Base-by-base conservation (phyloP, 2,888 invertebrate genomes). In the Clunio marinus region DNA sequence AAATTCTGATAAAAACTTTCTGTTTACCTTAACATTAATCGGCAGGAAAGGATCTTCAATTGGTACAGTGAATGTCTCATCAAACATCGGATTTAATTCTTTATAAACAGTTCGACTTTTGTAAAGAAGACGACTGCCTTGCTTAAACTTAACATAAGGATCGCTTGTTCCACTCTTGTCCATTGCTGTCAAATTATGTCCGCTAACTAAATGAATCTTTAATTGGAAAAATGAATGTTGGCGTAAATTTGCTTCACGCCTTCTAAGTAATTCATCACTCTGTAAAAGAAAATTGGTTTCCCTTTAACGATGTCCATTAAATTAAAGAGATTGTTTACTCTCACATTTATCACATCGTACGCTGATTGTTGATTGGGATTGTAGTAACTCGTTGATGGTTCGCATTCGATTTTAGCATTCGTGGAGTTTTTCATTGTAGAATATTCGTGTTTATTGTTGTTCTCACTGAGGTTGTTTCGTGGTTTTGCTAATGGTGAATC, bases 21-120 rank as follows among this genome's bases (percentile, higher is more conserved):
- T 57, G 27, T 20, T 78, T 76, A 89, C 96, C 86, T 95, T 94
- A 70, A 96, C 84, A 73, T 88, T 85, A 57, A 96, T 85, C 1
- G 91, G 88, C 74, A 86, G 85, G 74, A 93, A 93, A 0, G 94
- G 89, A 81, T 96, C 95, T 79, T 95, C 94, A 70, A 96, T 86
- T 57, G 93, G 92, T 73, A 96, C 85, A 7, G 90, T 89, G 79
- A 98, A 96, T 73, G 88, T 89, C 79, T 99, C 98, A 76, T 99
- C 96, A 98, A 98, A 99, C n/a, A 89, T 84, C 0, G 98, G 98
- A 81, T 97, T 97, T 70, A 99, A 83, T 78, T 94, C 96, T 74
- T 96, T 86, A 78, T 92, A 92, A 70, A 99, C 89, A 69, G 93
- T 98, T 76, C 90, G 88, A 73, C 95, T 96, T 81, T 96, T 97